Conservation (phyloP, 2,113 vertebrate species). For the Collichthys lucidus region DNA sequence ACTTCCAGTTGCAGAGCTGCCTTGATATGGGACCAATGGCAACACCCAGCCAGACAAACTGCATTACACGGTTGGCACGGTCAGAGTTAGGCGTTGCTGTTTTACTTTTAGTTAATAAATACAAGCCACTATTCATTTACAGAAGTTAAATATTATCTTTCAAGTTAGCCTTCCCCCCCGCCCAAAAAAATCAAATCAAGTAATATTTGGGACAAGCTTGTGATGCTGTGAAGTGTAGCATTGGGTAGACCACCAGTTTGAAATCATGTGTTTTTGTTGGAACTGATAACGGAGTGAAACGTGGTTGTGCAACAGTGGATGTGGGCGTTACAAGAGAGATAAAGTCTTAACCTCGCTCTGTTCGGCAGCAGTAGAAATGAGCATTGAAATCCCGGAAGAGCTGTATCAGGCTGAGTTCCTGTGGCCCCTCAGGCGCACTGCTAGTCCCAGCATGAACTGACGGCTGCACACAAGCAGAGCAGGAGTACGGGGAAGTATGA, state of each 20-base stretch:
- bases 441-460: slow-evolving; percentile 74
- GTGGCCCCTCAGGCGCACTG: slow-evolving; percentile 65
- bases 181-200: background rate
- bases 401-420: slow-evolving; percentile 60
- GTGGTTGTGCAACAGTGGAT: slow-evolving; percentile 63
- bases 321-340: slow-evolving; percentile 56
- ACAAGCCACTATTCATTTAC: slow-evolving; percentile 2
- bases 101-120: slow-evolving; percentile 33
- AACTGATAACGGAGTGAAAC: slow-evolving; percentile 39
- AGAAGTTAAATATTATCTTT: slow-evolving; percentile 33
- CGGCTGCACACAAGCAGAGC: slow-evolving; percentile 56
- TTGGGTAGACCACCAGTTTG: slow-evolving; percentile 17
- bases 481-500: background rate
- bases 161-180: background rate
- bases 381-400: slow-evolving; percentile 67
- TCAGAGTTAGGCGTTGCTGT: background rate
- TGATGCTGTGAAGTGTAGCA: background rate
- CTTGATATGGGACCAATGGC: slow-evolving; percentile 20
- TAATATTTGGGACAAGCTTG: slow-evolving; percentile 9
- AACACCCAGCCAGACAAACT: slow-evolving; percentile 40
- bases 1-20: slow-evolving; percentile 21
- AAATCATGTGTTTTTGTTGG: slow-evolving; percentile 40
- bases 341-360: slow-evolving; percentile 59
- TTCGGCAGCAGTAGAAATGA: slow-evolving; percentile 53
- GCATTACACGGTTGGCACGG: background rate